phyloP scores from a whole-genome alignment of 1,140 invertebrate species.

The Nixonia krombeini region DNA sequence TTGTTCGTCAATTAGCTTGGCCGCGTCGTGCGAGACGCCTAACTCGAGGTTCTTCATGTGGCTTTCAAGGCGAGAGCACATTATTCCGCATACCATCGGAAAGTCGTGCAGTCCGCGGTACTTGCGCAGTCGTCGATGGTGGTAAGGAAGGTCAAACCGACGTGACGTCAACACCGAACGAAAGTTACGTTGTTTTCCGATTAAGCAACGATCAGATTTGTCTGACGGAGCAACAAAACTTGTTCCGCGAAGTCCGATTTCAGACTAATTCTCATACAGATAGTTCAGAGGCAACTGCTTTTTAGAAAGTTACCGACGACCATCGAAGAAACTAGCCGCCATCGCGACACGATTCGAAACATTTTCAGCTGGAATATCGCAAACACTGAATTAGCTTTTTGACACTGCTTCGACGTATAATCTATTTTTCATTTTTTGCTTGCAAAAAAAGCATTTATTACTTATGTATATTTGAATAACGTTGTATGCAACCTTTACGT shows the following conservation, averaged over 20 bases:
- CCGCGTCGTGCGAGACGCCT: not conserved
- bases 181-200: conserved; percentile 10
- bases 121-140: not conserved
- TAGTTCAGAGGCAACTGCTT: not conserved
- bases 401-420: too few species aligned
- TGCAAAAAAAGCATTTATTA: too few species aligned
- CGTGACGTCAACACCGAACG: conserved; percentile 7
- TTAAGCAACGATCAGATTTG: conserved; percentile 1
- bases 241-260: not conserved
- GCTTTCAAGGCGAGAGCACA: not conserved
- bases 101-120: too few species aligned
- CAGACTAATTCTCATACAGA: conserved; percentile 6
- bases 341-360: too few species aligned
- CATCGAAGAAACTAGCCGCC: not conserved
- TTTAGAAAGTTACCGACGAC: conserved; percentile 4
- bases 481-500: too few species aligned
- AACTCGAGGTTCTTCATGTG: not conserved
- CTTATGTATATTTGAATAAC: too few species aligned
- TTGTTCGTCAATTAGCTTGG: not conserved
- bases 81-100: not conserved
- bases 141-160: conserved; percentile 1
- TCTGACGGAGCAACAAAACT: conserved; percentile 1
- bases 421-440: too few species aligned
- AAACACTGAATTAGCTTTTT: too few species aligned
- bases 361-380: too few species aligned